phyloP scores from a whole-genome alignment of 2,888 invertebrate genomes.

The Sinhomidia bicolor region DNA sequence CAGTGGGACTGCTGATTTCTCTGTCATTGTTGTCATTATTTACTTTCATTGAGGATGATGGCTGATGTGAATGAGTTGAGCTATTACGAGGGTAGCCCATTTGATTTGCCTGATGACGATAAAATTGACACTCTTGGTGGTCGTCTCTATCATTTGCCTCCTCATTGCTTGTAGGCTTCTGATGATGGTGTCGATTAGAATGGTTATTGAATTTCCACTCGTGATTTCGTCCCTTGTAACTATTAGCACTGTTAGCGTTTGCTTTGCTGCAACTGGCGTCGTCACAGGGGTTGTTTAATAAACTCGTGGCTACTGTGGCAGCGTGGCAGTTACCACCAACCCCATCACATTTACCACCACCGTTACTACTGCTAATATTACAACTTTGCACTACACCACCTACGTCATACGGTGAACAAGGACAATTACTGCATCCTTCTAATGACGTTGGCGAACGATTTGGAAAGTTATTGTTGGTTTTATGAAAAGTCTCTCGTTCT shows the following conservation, averaged over 20 bases:
- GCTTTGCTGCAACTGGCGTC: constrained; percentile 20
- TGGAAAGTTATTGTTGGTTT: constrained; percentile 54
- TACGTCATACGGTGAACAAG: constrained; percentile 50
- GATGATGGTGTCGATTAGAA: constrained; percentile 30
- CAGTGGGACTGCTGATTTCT: constrained; percentile 55
- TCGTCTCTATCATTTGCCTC: constrained; percentile 61
- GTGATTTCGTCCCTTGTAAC: constrained; percentile 53
- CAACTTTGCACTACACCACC: background rate
- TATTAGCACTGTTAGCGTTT: constrained; percentile 5
- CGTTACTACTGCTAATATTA: background rate
- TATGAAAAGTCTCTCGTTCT: constrained; percentile 35
- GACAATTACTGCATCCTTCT: constrained; percentile 49
- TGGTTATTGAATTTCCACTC: constrained; percentile 64
- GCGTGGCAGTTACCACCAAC: constrained; percentile 38
- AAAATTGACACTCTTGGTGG: constrained; percentile 72
- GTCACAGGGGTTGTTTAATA: constrained; percentile 53
- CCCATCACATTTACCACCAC: constrained; percentile 38
- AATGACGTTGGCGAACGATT: constrained; percentile 28
- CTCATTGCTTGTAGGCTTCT: constrained; percentile 49
- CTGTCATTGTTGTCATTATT: constrained; percentile 39
- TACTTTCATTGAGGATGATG: constrained; percentile 58
- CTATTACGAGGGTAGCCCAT: constrained; percentile 34
- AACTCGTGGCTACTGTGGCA: constrained; percentile 52
- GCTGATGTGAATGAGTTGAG: constrained; percentile 36
- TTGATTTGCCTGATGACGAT: constrained; percentile 67